Evolutionary conservation across 2,113 vertebrate genomes (phyloP).

Genomic region (Upupa epops): DNA sequence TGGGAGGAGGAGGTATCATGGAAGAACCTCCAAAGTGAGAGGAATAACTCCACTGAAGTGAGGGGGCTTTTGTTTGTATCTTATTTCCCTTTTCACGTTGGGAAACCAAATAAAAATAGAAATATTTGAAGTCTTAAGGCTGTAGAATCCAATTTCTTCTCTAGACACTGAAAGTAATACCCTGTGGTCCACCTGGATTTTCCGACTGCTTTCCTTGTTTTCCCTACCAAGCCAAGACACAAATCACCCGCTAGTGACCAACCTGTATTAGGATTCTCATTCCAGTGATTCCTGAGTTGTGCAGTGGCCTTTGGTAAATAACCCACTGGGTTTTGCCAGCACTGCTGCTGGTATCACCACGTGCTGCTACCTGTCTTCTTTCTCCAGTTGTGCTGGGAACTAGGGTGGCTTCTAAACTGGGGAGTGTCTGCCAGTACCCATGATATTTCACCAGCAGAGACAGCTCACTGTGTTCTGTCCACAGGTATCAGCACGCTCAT

Average conservation of each 20-base stretch:
- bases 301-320: background rate
- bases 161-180: background rate
- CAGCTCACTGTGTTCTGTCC: background rate
- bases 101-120: background rate
- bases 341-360: background rate
- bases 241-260: background rate
- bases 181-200: background rate
- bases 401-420: background rate
- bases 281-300: background rate
- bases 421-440: background rate
- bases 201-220: background rate
- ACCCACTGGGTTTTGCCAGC: background rate
- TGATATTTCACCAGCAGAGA: background rate
- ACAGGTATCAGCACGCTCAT: slow-evolving; percentile 94
- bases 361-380: background rate
- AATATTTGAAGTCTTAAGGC: background rate
- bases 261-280: background rate
- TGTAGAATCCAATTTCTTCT: background rate
- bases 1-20: background rate
- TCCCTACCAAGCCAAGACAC: background rate
- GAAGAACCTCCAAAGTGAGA: background rate
- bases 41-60: background rate
- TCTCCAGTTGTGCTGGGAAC: background rate
- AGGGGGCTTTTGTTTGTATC: background rate
- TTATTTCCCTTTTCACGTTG: background rate